Evolutionary conservation across 1,140 invertebrate species (phyloP), one percentile per base, ranked within the genome.

Genomic region (Hycleus cichorii): DNA sequence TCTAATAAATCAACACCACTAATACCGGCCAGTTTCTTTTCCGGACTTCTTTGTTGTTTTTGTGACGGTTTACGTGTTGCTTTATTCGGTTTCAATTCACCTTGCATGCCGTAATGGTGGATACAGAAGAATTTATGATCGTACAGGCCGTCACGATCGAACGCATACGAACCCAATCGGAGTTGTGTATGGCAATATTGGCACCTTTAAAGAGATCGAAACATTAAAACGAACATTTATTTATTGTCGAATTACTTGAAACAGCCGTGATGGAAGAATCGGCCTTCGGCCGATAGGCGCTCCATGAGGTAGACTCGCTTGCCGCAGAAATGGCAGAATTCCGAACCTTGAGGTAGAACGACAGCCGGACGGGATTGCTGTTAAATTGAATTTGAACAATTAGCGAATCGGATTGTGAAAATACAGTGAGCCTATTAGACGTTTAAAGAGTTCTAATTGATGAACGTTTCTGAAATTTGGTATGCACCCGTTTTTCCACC

Each of bases 301-400:
- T 95, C 91, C 84, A 94, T 90, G 10, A 93, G 77, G 71, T 95
- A 95, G 27, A 95, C 92, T 10, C 88, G 79, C 73, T 91, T 90
- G 56, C 83, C 80, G 75, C 92, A 95, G 76, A 93, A 91, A 73
- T 91, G 88, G 72, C 91, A 95, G 61, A 83, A 80, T 73, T 92
- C 89, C 27, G 86, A 88, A 47, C 80, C 83, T 73, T 84, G 82
- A 18, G 79, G 76, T 38, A 81, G 83, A 51, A 87, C 73, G 12
- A 85, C 63, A 12, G 66, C 58, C 50, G 66, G 58, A 7, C 60
- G 63, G 43, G 65, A 60, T 47, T 59, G 58, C 69, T 71, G 18
- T 18, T 18, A 18, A 18, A 18, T 18, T 18, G 1, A 18, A 18
- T 18, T 18, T 1, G 18, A 18, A 18, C 18, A 18, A 18, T 18